A percentile compares a stretch with the other conserved stretches of the same genome.
These are phyloP conservation scores for Thunnus maccoyii DNA, from an alignment of 2,113 vertebrate species.

Conservation along the genomic window DNA sequence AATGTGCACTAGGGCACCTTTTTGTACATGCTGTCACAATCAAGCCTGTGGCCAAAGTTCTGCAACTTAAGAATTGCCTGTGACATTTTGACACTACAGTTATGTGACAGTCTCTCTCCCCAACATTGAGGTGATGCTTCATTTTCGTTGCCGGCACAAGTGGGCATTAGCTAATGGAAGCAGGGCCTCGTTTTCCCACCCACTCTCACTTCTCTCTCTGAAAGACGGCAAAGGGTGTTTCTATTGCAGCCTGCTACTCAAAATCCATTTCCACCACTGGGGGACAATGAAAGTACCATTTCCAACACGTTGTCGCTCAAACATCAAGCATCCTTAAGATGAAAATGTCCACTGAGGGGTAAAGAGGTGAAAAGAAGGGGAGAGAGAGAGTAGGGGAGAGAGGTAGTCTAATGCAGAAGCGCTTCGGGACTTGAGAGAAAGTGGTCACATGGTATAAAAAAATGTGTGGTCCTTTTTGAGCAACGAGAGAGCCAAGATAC, in stretches of 20 bases:
- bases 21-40: constrained; percentile 3
- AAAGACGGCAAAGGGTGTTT: constrained; percentile 68
- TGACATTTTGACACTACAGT: constrained; percentile 33
- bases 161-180: constrained; percentile 88
- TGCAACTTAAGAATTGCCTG: constrained; percentile 18
- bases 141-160: constrained; percentile 77
- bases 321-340: constrained; percentile 82
- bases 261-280: constrained; percentile 82
- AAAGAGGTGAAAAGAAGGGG: constrained; percentile 61
- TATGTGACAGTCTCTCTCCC: constrained; percentile 45
- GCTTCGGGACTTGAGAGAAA: constrained; percentile 88
- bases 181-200: constrained; percentile 63
- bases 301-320: constrained; percentile 62
- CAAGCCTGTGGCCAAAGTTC: constrained; percentile 35
- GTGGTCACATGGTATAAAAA: constrained; percentile 75
- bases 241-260: constrained; percentile 78
- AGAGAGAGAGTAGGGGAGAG: constrained; percentile 40
- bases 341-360: constrained; percentile 74
- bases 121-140: constrained; percentile 59
- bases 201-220: constrained; percentile 64
- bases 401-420: constrained; percentile 83
- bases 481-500: constrained; percentile 87
- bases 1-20: neutral
- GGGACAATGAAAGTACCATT: constrained; percentile 82
- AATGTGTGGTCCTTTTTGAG: constrained; percentile 90